Percentiles rank a stretch among this genome's conserved stretches.
Evolutionary conservation across 2,888 invertebrate genomes (phyloP).

Genomic region (Clanis bilineata): DNA sequence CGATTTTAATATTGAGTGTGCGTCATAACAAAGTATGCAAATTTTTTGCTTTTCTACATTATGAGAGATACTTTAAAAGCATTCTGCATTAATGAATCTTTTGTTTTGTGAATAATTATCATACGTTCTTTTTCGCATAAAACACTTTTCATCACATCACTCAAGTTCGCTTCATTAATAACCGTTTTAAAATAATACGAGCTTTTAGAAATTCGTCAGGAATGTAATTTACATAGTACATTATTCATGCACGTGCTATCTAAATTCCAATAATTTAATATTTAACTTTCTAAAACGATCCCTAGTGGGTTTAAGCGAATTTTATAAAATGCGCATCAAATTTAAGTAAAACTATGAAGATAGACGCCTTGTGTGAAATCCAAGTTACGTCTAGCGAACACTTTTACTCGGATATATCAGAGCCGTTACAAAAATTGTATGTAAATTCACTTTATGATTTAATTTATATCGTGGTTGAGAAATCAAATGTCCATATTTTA

Average conservation of each 20-base stretch:
- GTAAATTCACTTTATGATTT: conserved; percentile 29
- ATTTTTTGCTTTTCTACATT: neutral
- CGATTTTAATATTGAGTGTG: too few species aligned
- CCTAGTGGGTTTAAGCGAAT: neutral
- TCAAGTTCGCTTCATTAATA: neutral
- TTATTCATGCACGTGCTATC: neutral
- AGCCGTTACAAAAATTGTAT: conserved; percentile 27
- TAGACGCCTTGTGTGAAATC: conserved; percentile 21
- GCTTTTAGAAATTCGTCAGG: neutral
- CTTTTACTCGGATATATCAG: conserved; percentile 23
- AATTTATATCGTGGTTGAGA: conserved; percentile 19
- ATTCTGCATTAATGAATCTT: neutral
- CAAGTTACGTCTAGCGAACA: conserved; percentile 14
- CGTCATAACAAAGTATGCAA: too few species aligned
- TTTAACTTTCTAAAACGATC: neutral
- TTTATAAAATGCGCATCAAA: neutral
- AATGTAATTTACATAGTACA: neutral
- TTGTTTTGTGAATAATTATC: neutral
- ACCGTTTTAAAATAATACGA: neutral
- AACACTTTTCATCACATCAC: neutral
- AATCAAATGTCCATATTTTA: neutral
- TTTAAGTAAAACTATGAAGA: conserved; percentile 24
- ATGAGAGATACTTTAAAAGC: neutral
- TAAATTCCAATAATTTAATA: neutral
- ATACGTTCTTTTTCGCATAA: neutral